Evolutionary conservation across 2,888 invertebrate species (phyloP), one percentile per base, ranked within the genome.

Genomic region (Melanostoma mellinum): DNA sequence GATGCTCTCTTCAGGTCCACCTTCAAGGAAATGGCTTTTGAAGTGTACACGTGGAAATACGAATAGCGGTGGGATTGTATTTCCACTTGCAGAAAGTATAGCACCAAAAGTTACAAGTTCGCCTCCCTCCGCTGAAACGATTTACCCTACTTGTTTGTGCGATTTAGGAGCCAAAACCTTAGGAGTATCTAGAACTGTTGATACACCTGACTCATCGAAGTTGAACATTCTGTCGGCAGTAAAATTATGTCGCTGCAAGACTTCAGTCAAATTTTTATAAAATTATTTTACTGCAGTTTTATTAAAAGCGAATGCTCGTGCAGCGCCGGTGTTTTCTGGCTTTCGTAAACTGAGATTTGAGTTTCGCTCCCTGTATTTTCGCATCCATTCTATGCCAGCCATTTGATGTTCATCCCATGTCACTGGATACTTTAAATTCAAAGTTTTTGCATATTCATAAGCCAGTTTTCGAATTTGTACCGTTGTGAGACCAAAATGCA

Each of bases 91-190:
- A 38, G 86, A 88, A 55, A 86, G 88, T 36, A 89, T 89, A 67
- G 86, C 80, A 6, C 88, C 86, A 42, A 90, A 81, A 42, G 90
- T 90, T 0, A 90, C 88, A 3, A 84, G 89, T 8, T 88, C 88
- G 0, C 90, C 90, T 36, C 89, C 85, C 85, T 91, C 90, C 0
- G 87, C 88, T n/a, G 89, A 89, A 3, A 89, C 89, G 0, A 89
- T 8, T 61, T 88, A 81, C 6, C 88, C 89, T 0, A 90, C 88
- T 80, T 89, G 89, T 82, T 87, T 87, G 65, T 86, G 85, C 4
- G 69, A 58, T 80, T 81, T 87, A 35, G 55, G 53, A 32, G 87
- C 85, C 8, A 87, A 79, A 6, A 88, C 74, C 53, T 87, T 86
- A 9, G 85, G 71, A 9, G 79, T 85, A 4, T 44, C 53, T 44